A percentile compares a stretch with the other conserved stretches of the same genome.
Evolutionary conservation across 1,140 invertebrate species (phyloP).

Genomic region (Druon quercuslanigerum): DNA sequence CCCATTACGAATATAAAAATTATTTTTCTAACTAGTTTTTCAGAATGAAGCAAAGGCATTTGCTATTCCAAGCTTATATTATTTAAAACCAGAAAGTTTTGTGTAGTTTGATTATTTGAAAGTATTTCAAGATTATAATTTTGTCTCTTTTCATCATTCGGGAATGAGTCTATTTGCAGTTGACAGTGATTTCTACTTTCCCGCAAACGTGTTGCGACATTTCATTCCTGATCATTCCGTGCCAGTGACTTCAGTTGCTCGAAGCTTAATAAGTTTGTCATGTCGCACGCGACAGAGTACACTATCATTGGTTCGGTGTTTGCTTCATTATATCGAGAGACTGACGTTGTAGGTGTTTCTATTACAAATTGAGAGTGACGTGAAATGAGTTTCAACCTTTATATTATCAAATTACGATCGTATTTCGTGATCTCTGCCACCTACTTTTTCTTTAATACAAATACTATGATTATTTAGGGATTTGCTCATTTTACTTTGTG

Average conservation of each 20-base stretch:
- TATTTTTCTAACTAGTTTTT: no score
- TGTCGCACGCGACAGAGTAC: constrained; percentile 22
- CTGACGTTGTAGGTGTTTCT: constrained; percentile 2
- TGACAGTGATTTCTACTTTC: not conserved
- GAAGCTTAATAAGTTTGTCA: constrained; percentile 21
- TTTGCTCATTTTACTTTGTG: no score
- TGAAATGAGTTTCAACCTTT: constrained; percentile 7
- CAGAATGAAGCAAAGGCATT: no score
- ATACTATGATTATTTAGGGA: no score
- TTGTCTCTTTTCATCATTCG: not conserved
- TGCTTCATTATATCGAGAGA: constrained; percentile 21
- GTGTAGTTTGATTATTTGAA: no score
- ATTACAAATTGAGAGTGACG: constrained; percentile 22
- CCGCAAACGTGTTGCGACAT: constrained; percentile 12
- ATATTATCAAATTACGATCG: not conserved
- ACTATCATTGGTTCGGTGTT: not conserved
- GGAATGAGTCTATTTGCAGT: not conserved
- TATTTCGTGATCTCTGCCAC: not conserved
- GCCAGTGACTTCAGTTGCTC: constrained; percentile 15
- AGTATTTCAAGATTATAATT: not conserved
- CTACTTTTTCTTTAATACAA: not conserved
- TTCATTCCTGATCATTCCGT: constrained; percentile 22
- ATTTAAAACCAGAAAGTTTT: no score
- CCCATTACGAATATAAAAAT: no score
- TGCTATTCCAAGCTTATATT: no score